Evolutionary conservation across 2,888 invertebrate species (phyloP).

Genomic region (Frankliniella intonsa): DNA sequence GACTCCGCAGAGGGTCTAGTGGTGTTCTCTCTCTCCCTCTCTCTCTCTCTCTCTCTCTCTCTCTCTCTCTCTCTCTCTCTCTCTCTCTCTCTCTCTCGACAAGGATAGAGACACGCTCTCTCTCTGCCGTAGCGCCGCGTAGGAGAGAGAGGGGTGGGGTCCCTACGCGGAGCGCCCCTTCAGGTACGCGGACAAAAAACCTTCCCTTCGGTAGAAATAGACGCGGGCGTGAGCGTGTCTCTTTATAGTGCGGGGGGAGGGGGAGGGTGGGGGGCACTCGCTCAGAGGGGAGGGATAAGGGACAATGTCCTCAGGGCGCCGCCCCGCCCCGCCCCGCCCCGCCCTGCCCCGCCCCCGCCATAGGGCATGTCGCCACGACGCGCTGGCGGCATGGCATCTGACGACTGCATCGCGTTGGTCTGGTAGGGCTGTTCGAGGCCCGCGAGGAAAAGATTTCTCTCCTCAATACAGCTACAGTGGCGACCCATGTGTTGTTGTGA

Average conservation of each 20-base stretch:
- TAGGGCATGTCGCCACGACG: too few relatives aligned
- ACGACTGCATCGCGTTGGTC: too few relatives aligned
- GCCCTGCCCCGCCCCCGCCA: too few relatives aligned
- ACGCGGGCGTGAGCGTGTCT: background rate
- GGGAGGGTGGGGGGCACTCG: background rate
- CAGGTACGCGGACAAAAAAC: background rate
- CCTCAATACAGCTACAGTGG: too few relatives aligned
- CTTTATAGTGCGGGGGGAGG: background rate
- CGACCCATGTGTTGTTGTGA: too few relatives aligned
- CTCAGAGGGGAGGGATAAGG: background rate
- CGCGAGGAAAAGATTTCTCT: too few relatives aligned
- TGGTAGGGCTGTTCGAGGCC: too few relatives aligned
- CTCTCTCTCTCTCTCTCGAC: background rate
- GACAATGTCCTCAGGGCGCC: background rate
- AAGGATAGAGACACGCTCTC: background rate
- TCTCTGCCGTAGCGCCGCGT: background rate
- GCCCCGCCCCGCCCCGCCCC: too few relatives aligned
- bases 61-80: background rate
- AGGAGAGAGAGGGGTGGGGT: background rate
- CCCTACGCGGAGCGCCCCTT: background rate
- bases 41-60: too few relatives aligned
- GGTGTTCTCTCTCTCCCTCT: too few relatives aligned
- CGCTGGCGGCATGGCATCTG: too few relatives aligned
- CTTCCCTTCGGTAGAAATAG: constrained; percentile 15
- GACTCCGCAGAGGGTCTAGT: too few relatives aligned